phyloP scores from a whole-genome alignment of 2,888 invertebrate species.

The Hirudinaria manillensis region DNA sequence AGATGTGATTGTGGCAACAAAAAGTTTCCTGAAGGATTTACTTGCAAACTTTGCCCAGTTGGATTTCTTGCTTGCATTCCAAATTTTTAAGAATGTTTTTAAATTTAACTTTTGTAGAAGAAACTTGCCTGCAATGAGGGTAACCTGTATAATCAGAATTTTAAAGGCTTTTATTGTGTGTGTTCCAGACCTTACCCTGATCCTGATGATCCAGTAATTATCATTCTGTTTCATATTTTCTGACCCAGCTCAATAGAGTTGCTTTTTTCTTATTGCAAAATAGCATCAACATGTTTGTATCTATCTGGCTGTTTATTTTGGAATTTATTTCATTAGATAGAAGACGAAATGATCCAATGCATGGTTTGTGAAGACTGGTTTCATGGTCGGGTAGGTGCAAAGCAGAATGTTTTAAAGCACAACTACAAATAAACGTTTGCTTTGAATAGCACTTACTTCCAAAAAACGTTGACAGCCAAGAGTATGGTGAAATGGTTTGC shows the following conservation, averaged over 20 bases:
- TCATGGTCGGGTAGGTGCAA: constrained; percentile 65
- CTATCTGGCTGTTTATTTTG: too few relatives aligned
- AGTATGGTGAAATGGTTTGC: constrained; percentile 50
- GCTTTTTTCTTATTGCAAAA: too few relatives aligned
- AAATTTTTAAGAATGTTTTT: neutral
- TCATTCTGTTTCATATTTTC: neutral
- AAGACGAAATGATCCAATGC: constrained; percentile 94
- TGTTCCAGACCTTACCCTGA: constrained; percentile 92
- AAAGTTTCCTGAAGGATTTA: constrained; percentile 51
- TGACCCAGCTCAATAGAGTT: neutral
- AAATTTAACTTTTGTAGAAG: constrained; percentile 26
- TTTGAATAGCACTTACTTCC: constrained; percentile 34
- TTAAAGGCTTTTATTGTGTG: constrained; percentile 80
- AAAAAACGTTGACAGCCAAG: constrained; percentile 32
- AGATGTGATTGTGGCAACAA: constrained; percentile 87
- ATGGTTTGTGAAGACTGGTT: constrained; percentile 96
- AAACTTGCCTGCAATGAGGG: constrained; percentile 63
- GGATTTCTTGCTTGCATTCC: constrained; percentile 42
- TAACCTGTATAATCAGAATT: constrained; percentile 81
- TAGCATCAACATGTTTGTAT: too few relatives aligned
- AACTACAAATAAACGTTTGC: neutral
- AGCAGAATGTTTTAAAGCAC: too few relatives aligned
- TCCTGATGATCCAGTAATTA: constrained; percentile 65
- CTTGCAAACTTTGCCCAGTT: constrained; percentile 66
- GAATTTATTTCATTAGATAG: constrained; percentile 52